Evolutionary conservation across 2,888 invertebrate genomes (phyloP).

Genomic region (Cephus spinipes): DNA sequence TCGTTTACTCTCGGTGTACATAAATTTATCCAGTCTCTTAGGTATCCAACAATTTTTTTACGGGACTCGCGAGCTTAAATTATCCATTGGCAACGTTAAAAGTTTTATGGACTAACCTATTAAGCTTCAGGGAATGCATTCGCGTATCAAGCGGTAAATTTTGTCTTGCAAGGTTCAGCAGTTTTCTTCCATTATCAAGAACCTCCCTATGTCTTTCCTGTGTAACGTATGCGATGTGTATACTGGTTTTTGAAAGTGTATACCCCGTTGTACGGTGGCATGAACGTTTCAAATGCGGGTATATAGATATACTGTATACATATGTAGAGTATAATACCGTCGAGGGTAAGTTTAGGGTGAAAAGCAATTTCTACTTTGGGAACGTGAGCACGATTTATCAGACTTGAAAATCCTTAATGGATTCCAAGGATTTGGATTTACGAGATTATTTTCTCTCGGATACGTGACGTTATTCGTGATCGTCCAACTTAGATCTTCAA

Average conservation of each 20-base stretch:
- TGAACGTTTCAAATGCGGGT: background rate
- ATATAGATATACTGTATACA: background rate
- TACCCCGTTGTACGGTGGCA: background rate
- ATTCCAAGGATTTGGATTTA: background rate
- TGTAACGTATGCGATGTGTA: background rate
- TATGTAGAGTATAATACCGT: background rate
- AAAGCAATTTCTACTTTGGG: constrained; percentile 24
- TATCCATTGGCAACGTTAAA: background rate
- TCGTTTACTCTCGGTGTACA: too few species aligned
- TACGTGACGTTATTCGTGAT: background rate
- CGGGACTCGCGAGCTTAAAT: background rate
- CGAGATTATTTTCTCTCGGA: background rate
- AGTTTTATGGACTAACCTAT: too few species aligned
- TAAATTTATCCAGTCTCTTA: too few species aligned
- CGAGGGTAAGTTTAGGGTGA: constrained; percentile 17
- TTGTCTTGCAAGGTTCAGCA: background rate
- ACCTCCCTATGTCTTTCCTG: background rate
- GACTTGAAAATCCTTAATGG: background rate
- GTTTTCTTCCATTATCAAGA: background rate
- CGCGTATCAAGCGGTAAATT: background rate
- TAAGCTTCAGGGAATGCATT: too few species aligned
- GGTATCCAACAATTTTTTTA: too few species aligned
- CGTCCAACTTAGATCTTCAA: background rate
- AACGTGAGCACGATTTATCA: background rate
- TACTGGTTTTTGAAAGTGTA: background rate